These are phyloP conservation scores for Plagodis dolabraria DNA, from an alignment of 2,888 invertebrate species.

Conservation along the genomic window DNA sequence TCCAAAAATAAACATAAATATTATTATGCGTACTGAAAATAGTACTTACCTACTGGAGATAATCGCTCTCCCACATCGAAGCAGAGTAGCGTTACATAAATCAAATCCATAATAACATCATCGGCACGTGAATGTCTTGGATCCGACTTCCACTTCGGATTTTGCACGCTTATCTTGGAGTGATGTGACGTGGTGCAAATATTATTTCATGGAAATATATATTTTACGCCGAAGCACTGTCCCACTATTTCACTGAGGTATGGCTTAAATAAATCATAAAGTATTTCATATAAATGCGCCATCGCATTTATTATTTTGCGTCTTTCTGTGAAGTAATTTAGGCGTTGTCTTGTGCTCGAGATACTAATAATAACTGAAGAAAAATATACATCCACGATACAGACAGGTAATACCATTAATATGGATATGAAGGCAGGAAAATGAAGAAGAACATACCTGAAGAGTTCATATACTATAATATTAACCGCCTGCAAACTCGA, in stretches of 20 bases:
- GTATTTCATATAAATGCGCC: too few relatives aligned
- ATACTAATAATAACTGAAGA: too few relatives aligned
- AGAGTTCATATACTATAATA: too few relatives aligned
- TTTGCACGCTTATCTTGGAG: constrained; percentile 33
- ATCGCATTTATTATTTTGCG: too few relatives aligned
- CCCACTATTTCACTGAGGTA: not conserved
- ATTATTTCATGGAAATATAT: constrained; percentile 2
- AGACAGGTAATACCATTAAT: too few relatives aligned
- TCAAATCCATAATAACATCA: constrained; percentile 74
- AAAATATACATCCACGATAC: too few relatives aligned
- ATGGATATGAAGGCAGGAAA: too few relatives aligned
- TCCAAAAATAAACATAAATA: constrained; percentile 53
- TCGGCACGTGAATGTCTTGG: constrained; percentile 59
- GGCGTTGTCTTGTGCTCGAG: too few relatives aligned
- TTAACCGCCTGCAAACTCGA: too few relatives aligned
- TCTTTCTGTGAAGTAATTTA: too few relatives aligned
- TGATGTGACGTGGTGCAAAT: constrained; percentile 33
- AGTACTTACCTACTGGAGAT: constrained; percentile 63
- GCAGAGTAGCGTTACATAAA: constrained; percentile 69
- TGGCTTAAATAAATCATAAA: not conserved
- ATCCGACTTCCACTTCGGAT: constrained; percentile 41
- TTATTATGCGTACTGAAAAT: constrained; percentile 65
- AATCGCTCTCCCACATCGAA: constrained; percentile 69
- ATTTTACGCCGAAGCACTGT: not conserved
- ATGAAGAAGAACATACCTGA: too few relatives aligned